A percentile compares a stretch with the other conserved stretches of the same genome.
phyloP scores from a whole-genome alignment of 2,113 vertebrate genomes.

The Peromyscus maniculatus region DNA sequence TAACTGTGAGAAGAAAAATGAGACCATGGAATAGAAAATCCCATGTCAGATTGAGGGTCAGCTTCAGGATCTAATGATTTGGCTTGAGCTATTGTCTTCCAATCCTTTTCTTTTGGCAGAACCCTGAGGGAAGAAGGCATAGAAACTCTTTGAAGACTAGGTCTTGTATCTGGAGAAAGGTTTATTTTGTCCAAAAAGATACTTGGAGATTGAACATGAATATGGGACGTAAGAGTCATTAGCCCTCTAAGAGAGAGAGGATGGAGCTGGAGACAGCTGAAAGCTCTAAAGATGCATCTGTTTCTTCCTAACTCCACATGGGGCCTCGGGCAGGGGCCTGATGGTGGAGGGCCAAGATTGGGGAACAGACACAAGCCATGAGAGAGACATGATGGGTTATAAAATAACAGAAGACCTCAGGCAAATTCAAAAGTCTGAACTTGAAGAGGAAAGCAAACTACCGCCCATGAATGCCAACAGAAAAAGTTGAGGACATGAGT shows the following conservation, averaged over 20 bases:
- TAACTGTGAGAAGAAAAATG: not conserved
- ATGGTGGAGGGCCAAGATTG: not conserved
- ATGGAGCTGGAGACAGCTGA: not conserved
- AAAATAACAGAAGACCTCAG: not conserved
- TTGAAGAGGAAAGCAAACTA: slow-evolving; percentile 24
- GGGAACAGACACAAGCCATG: not conserved
- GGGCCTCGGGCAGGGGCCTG: not conserved
- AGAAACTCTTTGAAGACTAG: not conserved
- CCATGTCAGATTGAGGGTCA: not conserved
- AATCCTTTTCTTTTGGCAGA: not conserved
- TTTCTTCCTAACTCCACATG: not conserved
- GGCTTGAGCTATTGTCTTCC: not conserved
- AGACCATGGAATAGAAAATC: not conserved
- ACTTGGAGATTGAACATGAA: not conserved
- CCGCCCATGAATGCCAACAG: not conserved
- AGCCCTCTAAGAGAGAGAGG: not conserved
- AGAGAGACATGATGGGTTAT: not conserved
- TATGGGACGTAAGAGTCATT: not conserved
- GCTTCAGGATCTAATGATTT: not conserved
- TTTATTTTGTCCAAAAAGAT: not conserved
- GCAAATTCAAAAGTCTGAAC: not conserved
- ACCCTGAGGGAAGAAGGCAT: not conserved
- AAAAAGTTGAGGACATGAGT: not conserved
- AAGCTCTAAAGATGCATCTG: not conserved
- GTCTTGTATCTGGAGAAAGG: not conserved